These are phyloP conservation scores for Holacanthus passer DNA, from an alignment of 2,113 vertebrate genomes.

Conservation along the genomic window DNA sequence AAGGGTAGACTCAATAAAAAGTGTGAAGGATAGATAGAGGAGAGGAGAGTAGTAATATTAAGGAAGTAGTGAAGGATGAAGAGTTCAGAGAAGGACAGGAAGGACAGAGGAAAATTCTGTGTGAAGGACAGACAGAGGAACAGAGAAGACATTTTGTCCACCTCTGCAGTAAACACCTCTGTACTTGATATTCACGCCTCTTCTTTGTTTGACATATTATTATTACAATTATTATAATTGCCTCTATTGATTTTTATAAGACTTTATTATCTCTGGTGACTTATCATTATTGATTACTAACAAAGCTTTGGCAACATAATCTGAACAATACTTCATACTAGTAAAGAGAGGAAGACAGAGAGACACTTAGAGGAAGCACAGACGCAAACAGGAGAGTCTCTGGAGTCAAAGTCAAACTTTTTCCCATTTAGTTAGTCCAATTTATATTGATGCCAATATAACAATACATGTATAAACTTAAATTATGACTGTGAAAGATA, in stretches of 20 bases:
- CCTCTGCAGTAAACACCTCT: constrained; percentile 27
- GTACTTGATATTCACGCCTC: background rate
- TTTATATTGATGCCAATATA: background rate
- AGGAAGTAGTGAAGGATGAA: background rate
- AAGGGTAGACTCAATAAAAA: background rate
- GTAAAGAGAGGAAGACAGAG: constrained; percentile 34
- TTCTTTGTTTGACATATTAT: constrained; percentile 38
- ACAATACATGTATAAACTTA: background rate
- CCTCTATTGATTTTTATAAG: constrained; percentile 49
- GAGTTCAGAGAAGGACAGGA: background rate
- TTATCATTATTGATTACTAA: constrained; percentile 45
- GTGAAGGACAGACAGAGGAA: background rate
- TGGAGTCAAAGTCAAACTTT: constrained; percentile 20
- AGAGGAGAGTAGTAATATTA: background rate
- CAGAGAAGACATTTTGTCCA: background rate
- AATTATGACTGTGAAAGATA: background rate
- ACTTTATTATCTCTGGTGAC: constrained; percentile 44
- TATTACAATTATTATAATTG: constrained; percentile 48
- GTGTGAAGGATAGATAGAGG: background rate
- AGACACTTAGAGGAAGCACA: background rate
- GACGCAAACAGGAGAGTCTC: background rate
- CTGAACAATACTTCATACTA: constrained; percentile 35
- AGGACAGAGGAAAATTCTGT: background rate
- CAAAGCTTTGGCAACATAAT: constrained; percentile 44
- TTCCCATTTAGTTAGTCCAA: background rate